Evolutionary conservation across 2,888 invertebrate genomes (phyloP).

Genomic region (Choristoneura rosaceana): DNA sequence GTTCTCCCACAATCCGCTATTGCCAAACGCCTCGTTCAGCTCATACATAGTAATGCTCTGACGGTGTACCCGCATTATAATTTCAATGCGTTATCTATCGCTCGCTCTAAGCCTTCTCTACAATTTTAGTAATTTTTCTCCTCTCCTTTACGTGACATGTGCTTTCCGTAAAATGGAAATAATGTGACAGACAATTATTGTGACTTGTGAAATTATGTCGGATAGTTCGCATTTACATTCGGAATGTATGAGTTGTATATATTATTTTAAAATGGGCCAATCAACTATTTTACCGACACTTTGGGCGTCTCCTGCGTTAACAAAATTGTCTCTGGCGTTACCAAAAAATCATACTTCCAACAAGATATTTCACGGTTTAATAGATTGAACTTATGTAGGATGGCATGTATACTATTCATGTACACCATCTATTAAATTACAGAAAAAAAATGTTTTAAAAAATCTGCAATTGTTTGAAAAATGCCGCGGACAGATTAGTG

Average conservation of each 20-base stretch:
- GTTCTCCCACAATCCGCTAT: slow-evolving; percentile 13
- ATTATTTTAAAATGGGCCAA: neutral
- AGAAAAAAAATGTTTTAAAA: too few species aligned
- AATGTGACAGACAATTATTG: neutral
- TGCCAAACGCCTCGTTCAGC: slow-evolving; percentile 49
- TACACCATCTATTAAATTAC: too few species aligned
- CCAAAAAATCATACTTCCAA: too few species aligned
- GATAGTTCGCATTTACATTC: slow-evolving; percentile 40
- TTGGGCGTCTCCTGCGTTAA: too few species aligned
- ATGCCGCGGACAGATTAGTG: too few species aligned
- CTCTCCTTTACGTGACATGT: slow-evolving; percentile 39
- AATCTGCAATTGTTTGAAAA: too few species aligned
- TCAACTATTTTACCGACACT: too few species aligned
- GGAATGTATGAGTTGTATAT: slow-evolving; percentile 41
- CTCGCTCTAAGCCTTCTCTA: slow-evolving; percentile 54
- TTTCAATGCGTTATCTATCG: slow-evolving; percentile 68
- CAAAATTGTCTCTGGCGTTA: too few species aligned
- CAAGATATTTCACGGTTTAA: too few species aligned
- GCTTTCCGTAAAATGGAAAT: slow-evolving; percentile 8
- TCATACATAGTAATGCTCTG: slow-evolving; percentile 69
- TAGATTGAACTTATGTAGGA: too few species aligned
- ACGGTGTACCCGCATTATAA: slow-evolving; percentile 70
- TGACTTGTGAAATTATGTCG: neutral
- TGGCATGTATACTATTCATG: too few species aligned
- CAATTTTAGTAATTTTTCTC: slow-evolving; percentile 48